Conservation (phyloP, 1,140 invertebrate species). For the Drosophila bipectinata region DNA sequence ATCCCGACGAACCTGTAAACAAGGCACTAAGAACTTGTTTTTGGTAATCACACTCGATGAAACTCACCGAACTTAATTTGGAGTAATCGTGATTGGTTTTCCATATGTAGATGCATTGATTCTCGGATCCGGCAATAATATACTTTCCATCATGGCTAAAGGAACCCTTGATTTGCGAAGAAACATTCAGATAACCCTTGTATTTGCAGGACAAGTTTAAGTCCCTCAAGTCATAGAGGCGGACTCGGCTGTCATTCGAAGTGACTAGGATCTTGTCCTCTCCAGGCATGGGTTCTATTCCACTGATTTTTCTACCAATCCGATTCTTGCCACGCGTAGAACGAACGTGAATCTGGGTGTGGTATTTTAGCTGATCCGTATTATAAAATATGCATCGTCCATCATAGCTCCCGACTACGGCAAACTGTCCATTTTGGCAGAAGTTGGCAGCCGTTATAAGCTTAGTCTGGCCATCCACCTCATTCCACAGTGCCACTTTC, state of each 20-base stretch:
- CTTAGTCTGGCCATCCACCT: conserved; percentile 96
- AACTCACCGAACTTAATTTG: conserved; percentile 94
- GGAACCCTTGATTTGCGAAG: conserved; percentile 98
- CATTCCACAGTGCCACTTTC: conserved; percentile 98
- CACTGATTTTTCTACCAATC: conserved; percentile 97
- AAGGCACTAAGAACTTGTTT: not conserved
- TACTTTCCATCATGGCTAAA: conserved; percentile 99
- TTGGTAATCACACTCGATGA: not conserved
- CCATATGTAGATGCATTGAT: conserved; percentile 99
- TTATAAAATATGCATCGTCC: conserved; percentile 99
- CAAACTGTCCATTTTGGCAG: conserved; percentile 98
- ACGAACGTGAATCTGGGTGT: conserved; percentile 98
- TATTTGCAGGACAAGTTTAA: conserved; percentile 98
- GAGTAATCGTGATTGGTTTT: conserved; percentile 98
- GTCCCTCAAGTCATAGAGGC: conserved; percentile 98
- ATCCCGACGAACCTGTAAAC: conserved; percentile 88
- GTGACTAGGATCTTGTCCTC: conserved; percentile 99
- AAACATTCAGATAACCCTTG: conserved; percentile 96
- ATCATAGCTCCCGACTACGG: conserved; percentile 99
- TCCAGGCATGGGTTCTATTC: conserved; percentile 98
- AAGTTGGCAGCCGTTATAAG: conserved; percentile 99
- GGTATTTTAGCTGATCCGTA: conserved; percentile 98
- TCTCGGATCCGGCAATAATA: conserved; percentile 98
- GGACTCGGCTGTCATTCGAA: conserved; percentile 98
- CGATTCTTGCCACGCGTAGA: conserved; percentile 97